These are phyloP conservation scores for Rhagologus leucostigma DNA, from an alignment of 2,113 vertebrate species.

Conservation along the genomic window DNA sequence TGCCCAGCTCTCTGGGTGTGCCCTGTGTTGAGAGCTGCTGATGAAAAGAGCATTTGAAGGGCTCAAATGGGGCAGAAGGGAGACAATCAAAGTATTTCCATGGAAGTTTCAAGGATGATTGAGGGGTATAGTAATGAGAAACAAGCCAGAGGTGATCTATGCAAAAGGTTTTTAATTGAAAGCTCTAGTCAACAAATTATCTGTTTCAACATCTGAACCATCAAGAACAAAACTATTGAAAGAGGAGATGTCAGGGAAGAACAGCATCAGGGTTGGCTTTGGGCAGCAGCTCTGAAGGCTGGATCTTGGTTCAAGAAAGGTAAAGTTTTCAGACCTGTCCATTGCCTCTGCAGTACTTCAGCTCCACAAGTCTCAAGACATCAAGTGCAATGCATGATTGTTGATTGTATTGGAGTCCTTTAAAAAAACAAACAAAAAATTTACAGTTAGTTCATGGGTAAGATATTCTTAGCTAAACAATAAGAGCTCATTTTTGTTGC, in stretches of 20 bases:
- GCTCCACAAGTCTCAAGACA: not conserved
- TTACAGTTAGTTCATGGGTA: not conserved
- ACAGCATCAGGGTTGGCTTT: rapidly evolving
- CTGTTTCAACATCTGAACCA: not conserved
- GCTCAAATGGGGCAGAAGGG: not conserved
- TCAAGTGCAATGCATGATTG: not conserved
- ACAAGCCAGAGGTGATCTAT: not conserved
- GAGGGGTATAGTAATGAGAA: not conserved
- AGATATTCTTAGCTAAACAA: not conserved
- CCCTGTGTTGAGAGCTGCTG: not conserved
- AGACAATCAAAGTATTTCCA: too few species aligned
- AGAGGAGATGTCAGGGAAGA: not conserved
- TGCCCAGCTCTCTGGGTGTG: not conserved
- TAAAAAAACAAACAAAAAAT: not conserved
- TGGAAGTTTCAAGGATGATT: not conserved
- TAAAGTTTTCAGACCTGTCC: not conserved
- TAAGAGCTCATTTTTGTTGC: not conserved
- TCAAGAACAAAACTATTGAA: not conserved
- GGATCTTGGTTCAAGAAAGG: not conserved
- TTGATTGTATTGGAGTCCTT: not conserved
- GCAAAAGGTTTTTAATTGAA: not conserved
- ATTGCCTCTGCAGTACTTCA: not conserved
- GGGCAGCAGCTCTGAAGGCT: not conserved
- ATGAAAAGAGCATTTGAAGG: not conserved
- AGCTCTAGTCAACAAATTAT: not conserved